Conservation (phyloP, 2,113 vertebrate species). For the Oryzias melastigma region DNA sequence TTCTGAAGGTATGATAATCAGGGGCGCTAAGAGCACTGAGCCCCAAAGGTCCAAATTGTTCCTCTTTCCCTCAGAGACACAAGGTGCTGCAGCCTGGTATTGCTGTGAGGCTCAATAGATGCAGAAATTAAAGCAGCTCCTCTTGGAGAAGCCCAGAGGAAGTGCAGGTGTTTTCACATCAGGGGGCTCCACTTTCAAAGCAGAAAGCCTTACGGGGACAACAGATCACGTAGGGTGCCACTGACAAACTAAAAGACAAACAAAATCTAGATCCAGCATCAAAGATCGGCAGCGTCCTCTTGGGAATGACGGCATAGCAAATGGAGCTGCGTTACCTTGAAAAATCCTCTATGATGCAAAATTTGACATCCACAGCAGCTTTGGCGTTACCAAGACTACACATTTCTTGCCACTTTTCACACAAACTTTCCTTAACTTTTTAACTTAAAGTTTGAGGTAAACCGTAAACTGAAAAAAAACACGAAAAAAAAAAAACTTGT, state of each 20-base stretch:
- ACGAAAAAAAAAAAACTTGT: no score
- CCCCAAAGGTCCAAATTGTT: constrained; percentile 7
- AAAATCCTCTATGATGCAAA: background rate
- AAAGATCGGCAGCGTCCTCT: background rate
- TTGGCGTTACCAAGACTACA: background rate
- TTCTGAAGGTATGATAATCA: constrained; percentile 28
- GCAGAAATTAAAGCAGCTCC: constrained; percentile 7
- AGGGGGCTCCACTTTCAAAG: constrained; percentile 8
- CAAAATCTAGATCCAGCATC: background rate
- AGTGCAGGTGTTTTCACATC: constrained; percentile 16
- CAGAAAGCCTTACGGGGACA: background rate
- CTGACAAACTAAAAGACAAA: constrained; percentile 7
- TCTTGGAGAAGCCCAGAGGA: background rate
- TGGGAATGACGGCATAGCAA: background rate
- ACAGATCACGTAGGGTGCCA: background rate
- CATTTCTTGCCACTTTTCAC: no score
- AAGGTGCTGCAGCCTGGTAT: constrained; percentile 7
- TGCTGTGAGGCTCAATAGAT: constrained; percentile 2
- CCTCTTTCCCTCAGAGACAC: constrained; percentile 15
- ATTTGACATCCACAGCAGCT: background rate
- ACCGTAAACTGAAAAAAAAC: no score
- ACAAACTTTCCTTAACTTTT: no score
- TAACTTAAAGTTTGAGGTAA: no score
- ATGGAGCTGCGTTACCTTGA: background rate
- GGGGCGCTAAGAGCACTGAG: constrained; percentile 13